Evolutionary conservation across 1,140 invertebrate species (phyloP), one percentile per base, ranked within the genome.

Genomic region (Coptotermes formosanus): DNA sequence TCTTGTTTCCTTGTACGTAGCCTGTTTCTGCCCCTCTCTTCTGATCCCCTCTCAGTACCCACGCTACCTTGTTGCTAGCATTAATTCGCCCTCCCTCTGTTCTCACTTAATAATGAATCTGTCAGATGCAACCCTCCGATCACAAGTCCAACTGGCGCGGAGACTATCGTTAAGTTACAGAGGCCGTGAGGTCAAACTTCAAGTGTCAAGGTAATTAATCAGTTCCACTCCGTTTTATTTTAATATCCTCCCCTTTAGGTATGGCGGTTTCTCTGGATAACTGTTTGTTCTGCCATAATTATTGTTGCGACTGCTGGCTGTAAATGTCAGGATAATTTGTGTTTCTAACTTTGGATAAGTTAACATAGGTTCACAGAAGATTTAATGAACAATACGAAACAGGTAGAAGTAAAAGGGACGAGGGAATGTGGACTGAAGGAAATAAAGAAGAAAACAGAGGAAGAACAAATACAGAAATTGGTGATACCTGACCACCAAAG

Each of bases 121-220:
- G 64, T 75, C 64, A 75, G n/a, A 25, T 11, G 64, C 64, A 75
- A 75, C 64, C 64, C 9, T 30, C 64, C 7, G 64, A 75, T 75
- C 64, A 75, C 64, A 75, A 75, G 64, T 75, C 64, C 64, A 75
- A 75, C 64, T 75, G 30, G 64, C n/a, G 64, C 52, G 0, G 64
- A 75, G 64, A 75, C 2, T 30, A 75, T 9, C 2, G 25, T 30
- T 30, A 75, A 30, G 25, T 75, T 30, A 75, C 64, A 75, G 25
- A 75, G 14, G n/a, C 25, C 9, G 25, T 75, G 64, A 75, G 64
- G 64, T 75, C 64, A 75, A 75, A 75, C 64, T 75, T 75, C n/a
- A 75, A 75, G 64, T 75, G 64, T 75, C 64, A 30, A 75, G 64
- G 64, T 75, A 75, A 75, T 75, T 75, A 75, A 75, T 75, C 64